Conservation (phyloP, 2,888 invertebrate genomes). For the Agrochola litura region DNA sequence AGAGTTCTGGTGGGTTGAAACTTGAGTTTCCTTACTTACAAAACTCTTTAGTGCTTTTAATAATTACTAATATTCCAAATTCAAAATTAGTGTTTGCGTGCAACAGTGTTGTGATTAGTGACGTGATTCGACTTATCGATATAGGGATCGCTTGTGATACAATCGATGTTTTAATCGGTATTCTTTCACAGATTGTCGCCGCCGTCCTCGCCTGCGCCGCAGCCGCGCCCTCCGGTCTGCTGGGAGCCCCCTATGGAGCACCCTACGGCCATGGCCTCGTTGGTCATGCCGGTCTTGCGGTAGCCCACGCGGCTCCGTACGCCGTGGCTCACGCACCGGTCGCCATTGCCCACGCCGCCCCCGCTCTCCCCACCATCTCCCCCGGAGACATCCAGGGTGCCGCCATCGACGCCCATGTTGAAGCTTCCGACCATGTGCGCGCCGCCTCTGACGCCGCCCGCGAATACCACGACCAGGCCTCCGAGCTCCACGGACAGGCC, state of each 20-base stretch:
- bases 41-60: slow-evolving; percentile 54
- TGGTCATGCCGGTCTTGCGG: slow-evolving; percentile 71
- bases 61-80: slow-evolving; percentile 23
- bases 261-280: slow-evolving; percentile 76
- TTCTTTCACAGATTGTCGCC: slow-evolving; percentile 89
- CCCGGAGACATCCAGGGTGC: slow-evolving; percentile 86
- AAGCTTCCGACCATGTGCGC: slow-evolving; percentile 86
- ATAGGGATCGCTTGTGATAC: slow-evolving; percentile 54
- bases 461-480: slow-evolving; percentile 86
- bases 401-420: slow-evolving; percentile 88
- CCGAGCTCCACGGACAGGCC: slow-evolving; percentile 86
- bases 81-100: slow-evolving; percentile 45
- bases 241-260: slow-evolving; percentile 79
- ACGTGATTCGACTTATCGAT: slow-evolving; percentile 49
- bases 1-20: slow-evolving; percentile 88
- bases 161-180: slow-evolving; percentile 66
- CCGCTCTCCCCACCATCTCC: slow-evolving; percentile 85
- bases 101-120: slow-evolving; percentile 67
- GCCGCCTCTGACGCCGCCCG: slow-evolving; percentile 85
- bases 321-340: slow-evolving; percentile 68
- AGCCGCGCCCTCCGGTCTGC: slow-evolving; percentile 85
- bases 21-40: slow-evolving; percentile 67
- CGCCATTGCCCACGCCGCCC: slow-evolving; percentile 74
- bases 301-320: slow-evolving; percentile 73
- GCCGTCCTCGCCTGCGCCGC: slow-evolving; percentile 88